phyloP scores from a whole-genome alignment of 2,888 invertebrate species.

The Noctua janthe region DNA sequence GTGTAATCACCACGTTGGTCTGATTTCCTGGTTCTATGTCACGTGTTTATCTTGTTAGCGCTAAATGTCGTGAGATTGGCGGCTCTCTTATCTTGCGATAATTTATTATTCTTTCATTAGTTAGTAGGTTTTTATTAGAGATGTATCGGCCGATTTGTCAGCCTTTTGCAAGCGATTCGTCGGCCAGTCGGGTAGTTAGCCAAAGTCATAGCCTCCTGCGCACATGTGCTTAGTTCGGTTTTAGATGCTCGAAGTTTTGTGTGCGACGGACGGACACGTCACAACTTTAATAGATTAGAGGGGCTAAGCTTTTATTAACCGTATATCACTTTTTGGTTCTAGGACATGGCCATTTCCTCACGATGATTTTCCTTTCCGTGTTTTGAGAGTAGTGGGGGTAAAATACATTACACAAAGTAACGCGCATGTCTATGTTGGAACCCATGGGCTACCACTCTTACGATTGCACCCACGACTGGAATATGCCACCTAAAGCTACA shows the following conservation, averaged over 20 bases:
- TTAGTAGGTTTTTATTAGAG: neutral
- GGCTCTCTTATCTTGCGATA: neutral
- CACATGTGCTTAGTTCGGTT: neutral
- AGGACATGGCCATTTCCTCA: neutral
- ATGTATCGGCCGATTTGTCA: neutral
- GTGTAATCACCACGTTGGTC: neutral
- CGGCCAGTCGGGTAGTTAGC: no score
- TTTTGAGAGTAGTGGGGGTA: neutral
- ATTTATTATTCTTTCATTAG: neutral
- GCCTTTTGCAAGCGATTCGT: neutral
- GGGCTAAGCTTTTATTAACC: neutral
- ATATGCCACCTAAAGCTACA: neutral
- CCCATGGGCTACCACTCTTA: neutral
- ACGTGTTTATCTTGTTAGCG: slow-evolving; percentile 3
- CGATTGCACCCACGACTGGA: neutral
- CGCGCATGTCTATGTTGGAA: neutral
- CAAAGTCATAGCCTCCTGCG: neutral
- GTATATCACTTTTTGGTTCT: neutral
- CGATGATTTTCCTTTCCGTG: neutral
- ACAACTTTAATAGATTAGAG: neutral
- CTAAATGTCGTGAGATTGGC: neutral
- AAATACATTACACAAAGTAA: neutral
- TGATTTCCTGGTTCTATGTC: neutral
- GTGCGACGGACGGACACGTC: neutral
- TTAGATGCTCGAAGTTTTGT: neutral